Conservation (phyloP, 1,140 invertebrate genomes). For the Drosophila ficusphila region DNA sequence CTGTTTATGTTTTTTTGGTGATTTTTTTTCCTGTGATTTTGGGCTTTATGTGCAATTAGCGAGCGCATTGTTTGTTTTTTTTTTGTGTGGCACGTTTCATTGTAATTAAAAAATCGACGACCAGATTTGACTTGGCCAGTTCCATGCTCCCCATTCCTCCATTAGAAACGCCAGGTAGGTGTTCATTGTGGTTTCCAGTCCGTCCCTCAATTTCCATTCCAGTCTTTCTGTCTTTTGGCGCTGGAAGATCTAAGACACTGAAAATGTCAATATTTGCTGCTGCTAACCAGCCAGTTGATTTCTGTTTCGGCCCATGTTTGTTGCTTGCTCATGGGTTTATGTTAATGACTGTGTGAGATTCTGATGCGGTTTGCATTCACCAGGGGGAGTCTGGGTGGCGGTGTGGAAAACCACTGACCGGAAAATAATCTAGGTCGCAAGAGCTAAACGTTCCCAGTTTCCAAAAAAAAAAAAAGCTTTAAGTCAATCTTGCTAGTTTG, state of each 20-base stretch:
- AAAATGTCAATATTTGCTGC: constrained; percentile 46
- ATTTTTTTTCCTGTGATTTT: constrained; percentile 40
- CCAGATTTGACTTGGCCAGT: constrained; percentile 29
- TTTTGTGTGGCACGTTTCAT: constrained; percentile 68
- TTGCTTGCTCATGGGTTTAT: constrained; percentile 5
- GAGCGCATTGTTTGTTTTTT: constrained; percentile 67
- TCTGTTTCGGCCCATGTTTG: background rate
- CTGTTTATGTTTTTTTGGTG: constrained; percentile 37
- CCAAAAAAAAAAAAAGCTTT: too few species aligned
- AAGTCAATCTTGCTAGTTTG: too few species aligned
- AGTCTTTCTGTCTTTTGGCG: background rate
- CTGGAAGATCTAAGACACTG: constrained; percentile 6
- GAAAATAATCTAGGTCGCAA: background rate
- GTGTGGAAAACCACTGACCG: constrained; percentile 1
- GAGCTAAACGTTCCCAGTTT: background rate
- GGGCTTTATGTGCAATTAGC: constrained; percentile 70
- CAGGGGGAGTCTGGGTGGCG: background rate
- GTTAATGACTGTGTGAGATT: constrained; percentile 28
- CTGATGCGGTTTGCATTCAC: constrained; percentile 1
- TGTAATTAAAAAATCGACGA: constrained; percentile 69
- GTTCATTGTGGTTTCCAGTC: constrained; percentile 2
- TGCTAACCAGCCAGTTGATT: constrained; percentile 12
- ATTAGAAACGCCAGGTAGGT: constrained; percentile 27
- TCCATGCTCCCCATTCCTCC: constrained; percentile 3
- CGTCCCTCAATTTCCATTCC: background rate